These are phyloP conservation scores for Syrista parreyssii DNA, from an alignment of 2,888 invertebrate species.

Conservation along the genomic window DNA sequence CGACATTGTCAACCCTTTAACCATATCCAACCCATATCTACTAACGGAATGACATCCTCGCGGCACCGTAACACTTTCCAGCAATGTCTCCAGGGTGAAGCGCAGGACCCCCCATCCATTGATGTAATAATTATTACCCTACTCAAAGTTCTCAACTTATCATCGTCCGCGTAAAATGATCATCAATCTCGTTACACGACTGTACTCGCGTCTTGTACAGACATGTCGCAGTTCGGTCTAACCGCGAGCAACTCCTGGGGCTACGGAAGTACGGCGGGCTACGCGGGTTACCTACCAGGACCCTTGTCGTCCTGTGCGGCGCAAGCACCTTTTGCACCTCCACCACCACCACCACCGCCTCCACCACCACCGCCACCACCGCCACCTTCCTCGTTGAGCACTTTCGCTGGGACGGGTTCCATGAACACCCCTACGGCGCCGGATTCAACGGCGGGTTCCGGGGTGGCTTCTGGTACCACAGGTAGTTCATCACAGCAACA, in stretches of 20 bases:
- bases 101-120: background rate
- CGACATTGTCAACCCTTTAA: background rate
- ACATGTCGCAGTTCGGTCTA: conserved; percentile 88
- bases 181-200: background rate
- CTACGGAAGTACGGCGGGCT: conserved; percentile 86
- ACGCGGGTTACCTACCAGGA: conserved; percentile 84
- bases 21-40: background rate
- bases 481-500: conserved; percentile 54
- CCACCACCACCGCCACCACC: conserved; percentile 48
- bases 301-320: conserved; percentile 81
- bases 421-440: conserved; percentile 59
- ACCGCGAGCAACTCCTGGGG: conserved; percentile 91
- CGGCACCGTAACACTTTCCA: background rate
- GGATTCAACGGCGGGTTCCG: conserved; percentile 60
- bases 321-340: conserved; percentile 65
- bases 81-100: background rate
- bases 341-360: conserved; percentile 56
- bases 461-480: conserved; percentile 44
- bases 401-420: conserved; percentile 56
- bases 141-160: background rate
- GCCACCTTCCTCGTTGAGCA: conserved; percentile 51
- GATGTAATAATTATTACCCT: background rate
- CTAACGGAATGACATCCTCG: background rate
- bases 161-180: background rate
- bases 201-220: conserved; percentile 48